These are phyloP conservation scores for Neodiprion fabricii DNA, from an alignment of 1,140 invertebrate species.

Conservation along the genomic window DNA sequence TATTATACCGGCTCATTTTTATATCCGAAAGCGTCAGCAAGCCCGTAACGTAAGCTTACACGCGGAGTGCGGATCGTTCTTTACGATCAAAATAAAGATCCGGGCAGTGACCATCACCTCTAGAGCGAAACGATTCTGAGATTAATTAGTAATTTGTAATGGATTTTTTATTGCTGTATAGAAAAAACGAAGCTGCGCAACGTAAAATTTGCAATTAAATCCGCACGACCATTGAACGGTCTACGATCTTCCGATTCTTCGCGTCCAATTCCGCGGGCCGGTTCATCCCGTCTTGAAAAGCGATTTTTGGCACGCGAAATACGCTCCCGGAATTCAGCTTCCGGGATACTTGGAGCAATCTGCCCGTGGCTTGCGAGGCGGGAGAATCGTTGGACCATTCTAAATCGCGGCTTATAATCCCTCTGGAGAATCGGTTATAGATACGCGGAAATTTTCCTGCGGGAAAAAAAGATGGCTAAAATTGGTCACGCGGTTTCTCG, in stretches of 20 bases:
- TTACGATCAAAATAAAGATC: constrained; percentile 9
- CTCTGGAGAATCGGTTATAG: too few species aligned
- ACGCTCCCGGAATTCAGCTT: background rate
- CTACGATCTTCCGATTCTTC: too few species aligned
- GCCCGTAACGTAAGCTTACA: background rate
- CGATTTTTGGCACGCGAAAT: background rate
- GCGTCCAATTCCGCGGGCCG: too few species aligned
- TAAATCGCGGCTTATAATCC: too few species aligned
- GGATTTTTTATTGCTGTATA: constrained; percentile 14
- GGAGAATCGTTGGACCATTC: background rate
- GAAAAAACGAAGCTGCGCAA: too few species aligned
- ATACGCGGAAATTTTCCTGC: background rate
- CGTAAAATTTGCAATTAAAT: too few species aligned
- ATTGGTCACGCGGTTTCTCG: constrained; percentile 2
- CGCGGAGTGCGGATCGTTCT: background rate
- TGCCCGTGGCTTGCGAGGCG: background rate
- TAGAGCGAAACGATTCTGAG: constrained; percentile 14
- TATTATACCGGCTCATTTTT: too few species aligned
- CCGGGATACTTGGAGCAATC: background rate
- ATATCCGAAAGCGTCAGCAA: background rate
- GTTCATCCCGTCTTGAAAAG: too few species aligned
- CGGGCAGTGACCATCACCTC: background rate
- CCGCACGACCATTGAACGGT: too few species aligned
- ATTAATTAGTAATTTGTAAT: constrained; percentile 28
- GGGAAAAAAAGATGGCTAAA: background rate